phyloP scores from a whole-genome alignment of 1,140 invertebrate species.

The Tetramorium simillimum region DNA sequence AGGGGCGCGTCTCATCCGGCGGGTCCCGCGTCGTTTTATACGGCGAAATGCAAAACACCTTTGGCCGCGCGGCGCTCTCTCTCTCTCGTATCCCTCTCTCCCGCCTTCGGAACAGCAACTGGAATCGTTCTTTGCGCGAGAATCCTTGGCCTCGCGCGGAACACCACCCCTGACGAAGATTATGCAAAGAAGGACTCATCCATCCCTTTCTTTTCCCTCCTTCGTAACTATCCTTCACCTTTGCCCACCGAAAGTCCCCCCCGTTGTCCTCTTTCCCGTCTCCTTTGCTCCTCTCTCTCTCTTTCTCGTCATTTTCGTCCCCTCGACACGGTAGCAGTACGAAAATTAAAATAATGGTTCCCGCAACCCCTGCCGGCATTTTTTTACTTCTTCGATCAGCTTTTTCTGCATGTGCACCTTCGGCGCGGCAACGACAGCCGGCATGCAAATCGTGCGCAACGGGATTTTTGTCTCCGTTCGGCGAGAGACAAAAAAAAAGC shows the following conservation, averaged over 20 bases:
- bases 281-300: neutral
- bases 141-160: slow-evolving; percentile 67
- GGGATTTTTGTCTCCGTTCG: slow-evolving; percentile 80
- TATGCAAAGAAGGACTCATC: slow-evolving; percentile 77
- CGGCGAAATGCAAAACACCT: slow-evolving; percentile 78
- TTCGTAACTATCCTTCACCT: slow-evolving; percentile 35
- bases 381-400: slow-evolving; percentile 62
- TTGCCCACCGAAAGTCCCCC: neutral
- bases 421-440: slow-evolving; percentile 44
- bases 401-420: slow-evolving; percentile 50
- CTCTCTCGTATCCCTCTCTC: slow-evolving; percentile 12
- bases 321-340: slow-evolving; percentile 56
- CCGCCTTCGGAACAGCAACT: slow-evolving; percentile 18
- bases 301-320: slow-evolving; percentile 16
- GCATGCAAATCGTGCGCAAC: slow-evolving; percentile 77
- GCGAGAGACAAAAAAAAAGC: slow-evolving; percentile 75
- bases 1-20: slow-evolving; percentile 43
- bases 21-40: slow-evolving; percentile 38
- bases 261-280: slow-evolving; percentile 5
- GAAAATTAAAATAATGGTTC: slow-evolving; percentile 83
- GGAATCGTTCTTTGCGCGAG: slow-evolving; percentile 38
- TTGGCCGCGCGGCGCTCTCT: slow-evolving; percentile 39
- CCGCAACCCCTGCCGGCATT: slow-evolving; percentile 57
- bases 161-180: slow-evolving; percentile 79
- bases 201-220: slow-evolving; percentile 47